Evolutionary conservation across 2,888 invertebrate species (phyloP).

Genomic region (Standfussiana lucernea): DNA sequence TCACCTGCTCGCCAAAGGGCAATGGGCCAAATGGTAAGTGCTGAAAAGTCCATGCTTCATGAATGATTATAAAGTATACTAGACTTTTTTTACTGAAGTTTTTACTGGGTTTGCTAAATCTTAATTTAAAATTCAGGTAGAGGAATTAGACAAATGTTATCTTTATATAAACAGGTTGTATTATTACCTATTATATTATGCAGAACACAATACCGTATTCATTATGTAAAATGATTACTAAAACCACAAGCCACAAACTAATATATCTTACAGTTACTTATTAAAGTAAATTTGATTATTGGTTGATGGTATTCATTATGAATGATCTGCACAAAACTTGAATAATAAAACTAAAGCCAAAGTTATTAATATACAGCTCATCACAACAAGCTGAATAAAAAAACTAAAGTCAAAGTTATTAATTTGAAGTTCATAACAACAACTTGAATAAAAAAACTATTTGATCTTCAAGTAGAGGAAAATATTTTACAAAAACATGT

Average conservation of each 20-base stretch:
- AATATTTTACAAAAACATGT: slow-evolving; percentile 19
- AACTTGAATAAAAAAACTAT: slow-evolving; percentile 14
- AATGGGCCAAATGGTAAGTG: not conserved
- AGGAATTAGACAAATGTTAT: slow-evolving; percentile 9
- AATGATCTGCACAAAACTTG: not conserved
- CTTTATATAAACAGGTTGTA: slow-evolving; percentile 12
- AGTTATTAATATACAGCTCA: not conserved
- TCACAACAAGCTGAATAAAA: slow-evolving; percentile 16
- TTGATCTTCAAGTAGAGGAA: slow-evolving; percentile 12
- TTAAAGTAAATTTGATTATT: not conserved
- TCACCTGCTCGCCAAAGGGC: not conserved
- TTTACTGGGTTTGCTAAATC: not conserved
- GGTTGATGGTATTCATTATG: not conserved
- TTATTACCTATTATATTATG: slow-evolving; percentile 2
- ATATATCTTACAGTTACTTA: slow-evolving; percentile 22
- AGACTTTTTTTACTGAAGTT: no score
- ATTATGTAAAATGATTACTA: slow-evolving; percentile 25
- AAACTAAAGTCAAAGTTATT: not conserved
- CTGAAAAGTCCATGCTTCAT: not conserved
- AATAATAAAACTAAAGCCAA: not conserved
- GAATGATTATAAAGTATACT: not conserved
- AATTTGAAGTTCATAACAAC: not conserved
- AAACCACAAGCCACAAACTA: slow-evolving; percentile 47
- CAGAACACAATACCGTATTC: slow-evolving; percentile 9
- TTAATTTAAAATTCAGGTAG: not conserved